phyloP scores from a whole-genome alignment of 2,797 vertebrate genomes.

The Malurus splendens region DNA sequence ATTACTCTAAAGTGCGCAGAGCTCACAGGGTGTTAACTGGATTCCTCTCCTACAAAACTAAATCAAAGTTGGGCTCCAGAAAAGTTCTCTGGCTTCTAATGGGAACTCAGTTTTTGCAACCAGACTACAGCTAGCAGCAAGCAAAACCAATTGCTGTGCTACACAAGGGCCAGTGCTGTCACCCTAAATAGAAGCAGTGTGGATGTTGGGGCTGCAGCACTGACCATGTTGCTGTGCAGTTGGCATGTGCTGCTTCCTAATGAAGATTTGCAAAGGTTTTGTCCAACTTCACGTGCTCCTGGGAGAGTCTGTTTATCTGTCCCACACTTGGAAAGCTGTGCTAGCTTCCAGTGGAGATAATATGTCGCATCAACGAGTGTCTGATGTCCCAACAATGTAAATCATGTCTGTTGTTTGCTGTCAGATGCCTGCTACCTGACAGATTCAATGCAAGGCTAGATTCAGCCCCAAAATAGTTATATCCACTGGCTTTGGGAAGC shows the following conservation, averaged over 20 bases:
- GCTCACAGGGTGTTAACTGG: accelerated
- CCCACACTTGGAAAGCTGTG: background rate
- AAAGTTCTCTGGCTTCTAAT: background rate
- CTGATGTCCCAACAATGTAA: background rate
- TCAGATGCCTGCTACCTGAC: background rate
- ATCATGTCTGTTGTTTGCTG: background rate
- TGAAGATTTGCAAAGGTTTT: background rate
- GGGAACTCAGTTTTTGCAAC: background rate
- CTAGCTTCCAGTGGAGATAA: background rate
- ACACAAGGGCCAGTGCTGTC: background rate
- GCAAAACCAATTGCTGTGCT: background rate
- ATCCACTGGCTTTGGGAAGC: background rate
- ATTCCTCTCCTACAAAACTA: background rate
- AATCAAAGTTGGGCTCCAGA: background rate
- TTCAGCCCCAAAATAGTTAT: background rate
- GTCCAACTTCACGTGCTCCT: background rate
- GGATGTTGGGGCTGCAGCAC: accelerated
- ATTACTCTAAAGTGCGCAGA: background rate
- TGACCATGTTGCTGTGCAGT: background rate
- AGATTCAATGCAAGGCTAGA: background rate
- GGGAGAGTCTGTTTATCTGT: background rate
- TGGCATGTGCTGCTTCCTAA: background rate
- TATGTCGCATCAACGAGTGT: accelerated
- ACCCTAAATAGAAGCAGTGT: background rate
- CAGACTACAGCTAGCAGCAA: background rate